These are phyloP conservation scores for Oreocharis arfaki DNA, from an alignment of 2,113 vertebrate genomes.

Conservation along the genomic window DNA sequence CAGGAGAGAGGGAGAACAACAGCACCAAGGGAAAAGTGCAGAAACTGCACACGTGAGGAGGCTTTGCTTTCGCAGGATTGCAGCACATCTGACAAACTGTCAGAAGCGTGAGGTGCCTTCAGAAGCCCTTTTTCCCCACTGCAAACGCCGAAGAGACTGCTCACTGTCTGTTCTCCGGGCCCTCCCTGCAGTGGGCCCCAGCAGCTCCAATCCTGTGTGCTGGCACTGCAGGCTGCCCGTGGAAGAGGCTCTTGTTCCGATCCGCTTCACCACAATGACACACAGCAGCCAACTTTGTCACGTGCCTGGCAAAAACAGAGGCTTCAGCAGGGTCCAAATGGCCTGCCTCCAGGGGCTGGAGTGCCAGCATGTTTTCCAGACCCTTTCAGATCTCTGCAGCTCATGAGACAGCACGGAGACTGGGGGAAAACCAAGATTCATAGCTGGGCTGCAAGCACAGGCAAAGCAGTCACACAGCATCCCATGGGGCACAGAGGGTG, in stretches of 20 bases:
- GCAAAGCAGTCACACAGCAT: background rate
- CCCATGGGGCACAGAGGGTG: background rate
- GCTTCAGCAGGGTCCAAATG: background rate
- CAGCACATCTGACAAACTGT: background rate
- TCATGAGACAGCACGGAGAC: accelerated
- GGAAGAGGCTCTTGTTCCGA: background rate
- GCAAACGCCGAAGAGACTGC: accelerated
- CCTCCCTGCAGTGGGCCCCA: background rate
- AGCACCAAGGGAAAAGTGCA: background rate
- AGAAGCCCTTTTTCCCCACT: background rate
- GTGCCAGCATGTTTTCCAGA: accelerated
- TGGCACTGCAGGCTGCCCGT: accelerated
- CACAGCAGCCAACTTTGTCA: background rate
- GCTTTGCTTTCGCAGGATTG: background rate
- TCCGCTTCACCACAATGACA: background rate
- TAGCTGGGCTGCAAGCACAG: background rate
- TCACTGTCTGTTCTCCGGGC: accelerated
- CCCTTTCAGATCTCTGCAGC: background rate
- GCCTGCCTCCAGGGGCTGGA: background rate
- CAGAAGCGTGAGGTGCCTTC: background rate
- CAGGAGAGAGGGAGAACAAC: background rate
- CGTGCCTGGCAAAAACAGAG: background rate
- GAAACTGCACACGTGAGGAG: accelerated
- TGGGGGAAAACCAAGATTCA: background rate
- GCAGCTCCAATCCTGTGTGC: background rate